These are phyloP conservation scores for Palythoa grandis DNA, from an alignment of 92 coral and sea anemone genomes.

Conservation along the genomic window DNA sequence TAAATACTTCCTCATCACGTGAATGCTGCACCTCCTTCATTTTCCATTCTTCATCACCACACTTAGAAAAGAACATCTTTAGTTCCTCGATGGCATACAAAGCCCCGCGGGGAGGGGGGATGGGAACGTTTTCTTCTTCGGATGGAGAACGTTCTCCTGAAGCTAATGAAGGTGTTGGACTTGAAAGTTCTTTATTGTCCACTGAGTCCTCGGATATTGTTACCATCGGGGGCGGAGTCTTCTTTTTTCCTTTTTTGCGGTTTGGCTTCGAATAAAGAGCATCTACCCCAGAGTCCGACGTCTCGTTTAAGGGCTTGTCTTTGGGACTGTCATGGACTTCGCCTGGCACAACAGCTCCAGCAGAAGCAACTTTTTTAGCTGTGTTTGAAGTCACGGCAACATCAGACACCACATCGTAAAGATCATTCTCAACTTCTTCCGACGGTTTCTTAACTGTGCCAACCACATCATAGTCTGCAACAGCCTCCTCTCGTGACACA, in stretches of 20 bases:
- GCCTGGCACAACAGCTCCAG: not conserved
- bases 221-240: not conserved
- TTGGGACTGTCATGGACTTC: not conserved
- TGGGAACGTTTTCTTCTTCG: not conserved
- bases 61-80: not conserved
- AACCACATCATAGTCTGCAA: slow-evolving; percentile 25
- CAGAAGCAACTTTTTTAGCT: not conserved
- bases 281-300: not conserved
- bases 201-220: not conserved
- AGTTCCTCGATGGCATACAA: slow-evolving; percentile 21
- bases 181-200: not conserved
- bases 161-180: not conserved
- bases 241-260: not conserved
- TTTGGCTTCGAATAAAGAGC: slow-evolving; percentile 14
- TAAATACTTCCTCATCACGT: not conserved
- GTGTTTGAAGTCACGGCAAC: not conserved
- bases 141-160: not conserved
- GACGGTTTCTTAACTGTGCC: not conserved
- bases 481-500: not conserved
- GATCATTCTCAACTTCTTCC: slow-evolving; percentile 6
- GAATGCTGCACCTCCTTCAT: not conserved
- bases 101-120: slow-evolving; percentile 29
- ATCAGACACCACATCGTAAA: slow-evolving; percentile 9
- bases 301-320: not conserved
- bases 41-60: not conserved